Percentiles rank a stretch among this genome's conserved stretches.
These are phyloP conservation scores for Danio jaintianensis DNA, from an alignment of 2,797 vertebrate species.

Conservation along the genomic window DNA sequence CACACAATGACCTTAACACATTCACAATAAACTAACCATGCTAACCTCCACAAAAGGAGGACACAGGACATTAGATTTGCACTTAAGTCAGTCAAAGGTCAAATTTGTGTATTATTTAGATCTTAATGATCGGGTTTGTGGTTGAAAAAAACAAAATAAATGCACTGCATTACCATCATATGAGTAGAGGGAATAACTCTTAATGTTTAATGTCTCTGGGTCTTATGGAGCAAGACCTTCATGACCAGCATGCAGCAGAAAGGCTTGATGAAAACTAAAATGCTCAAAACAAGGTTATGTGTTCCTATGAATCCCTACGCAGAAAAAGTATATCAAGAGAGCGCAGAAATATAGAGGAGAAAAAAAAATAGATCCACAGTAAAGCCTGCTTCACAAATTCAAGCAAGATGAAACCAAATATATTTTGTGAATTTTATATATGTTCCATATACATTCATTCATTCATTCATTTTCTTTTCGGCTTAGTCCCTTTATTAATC, in stretches of 20 bases:
- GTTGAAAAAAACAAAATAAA: slow-evolving; percentile 10
- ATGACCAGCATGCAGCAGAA: neutral
- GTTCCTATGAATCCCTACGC: neutral
- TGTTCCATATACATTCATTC: too few relatives aligned
- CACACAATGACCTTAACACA: neutral
- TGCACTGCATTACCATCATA: neutral
- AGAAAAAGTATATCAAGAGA: neutral
- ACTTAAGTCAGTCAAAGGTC: neutral
- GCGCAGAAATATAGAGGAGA: neutral
- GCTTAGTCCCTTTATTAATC: too few relatives aligned
- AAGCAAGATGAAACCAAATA: slow-evolving; percentile 5
- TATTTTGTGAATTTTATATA: neutral
- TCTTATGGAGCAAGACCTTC: neutral
- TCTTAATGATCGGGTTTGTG: neutral
- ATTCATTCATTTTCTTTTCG: too few relatives aligned
- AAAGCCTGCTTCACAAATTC: neutral
- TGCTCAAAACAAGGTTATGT: slow-evolving; percentile 9
- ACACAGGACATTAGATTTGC: neutral
- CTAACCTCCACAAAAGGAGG: neutral
- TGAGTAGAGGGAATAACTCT: neutral
- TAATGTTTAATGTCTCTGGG: neutral
- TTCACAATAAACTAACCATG: neutral
- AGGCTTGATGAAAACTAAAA: neutral
- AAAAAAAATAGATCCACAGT: neutral
- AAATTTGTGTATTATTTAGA: neutral